Evolutionary conservation across 2,888 invertebrate species (phyloP).

Genomic region (Oligia fasciuncula): DNA sequence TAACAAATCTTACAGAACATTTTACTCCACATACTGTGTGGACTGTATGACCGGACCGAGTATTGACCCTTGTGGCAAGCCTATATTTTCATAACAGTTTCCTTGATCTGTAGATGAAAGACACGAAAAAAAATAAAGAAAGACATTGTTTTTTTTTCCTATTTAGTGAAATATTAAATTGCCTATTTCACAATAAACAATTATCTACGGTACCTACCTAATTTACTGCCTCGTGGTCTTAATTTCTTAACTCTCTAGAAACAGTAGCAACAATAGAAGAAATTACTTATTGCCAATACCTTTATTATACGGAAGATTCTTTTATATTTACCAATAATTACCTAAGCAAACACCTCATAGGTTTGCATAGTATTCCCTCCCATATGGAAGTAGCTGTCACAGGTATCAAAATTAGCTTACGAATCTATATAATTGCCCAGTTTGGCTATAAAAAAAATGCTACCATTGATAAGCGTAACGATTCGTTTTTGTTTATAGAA

Average conservation of each 20-base stretch:
- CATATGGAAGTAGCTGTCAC: not conserved
- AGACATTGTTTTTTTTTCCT: not conserved
- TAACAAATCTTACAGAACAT: slow-evolving; percentile 1
- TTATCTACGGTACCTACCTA: not conserved
- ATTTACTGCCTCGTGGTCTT: not conserved
- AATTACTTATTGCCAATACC: not conserved
- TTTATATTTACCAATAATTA: too few relatives aligned
- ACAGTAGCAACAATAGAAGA: not conserved
- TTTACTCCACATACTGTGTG: not conserved
- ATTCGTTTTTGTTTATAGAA: too few relatives aligned
- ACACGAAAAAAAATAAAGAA: not conserved
- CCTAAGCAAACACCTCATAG: too few relatives aligned
- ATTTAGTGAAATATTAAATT: not conserved
- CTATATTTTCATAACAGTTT: not conserved
- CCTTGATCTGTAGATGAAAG: not conserved
- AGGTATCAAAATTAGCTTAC: not conserved
- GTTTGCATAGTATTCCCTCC: not conserved
- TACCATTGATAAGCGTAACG: not conserved
- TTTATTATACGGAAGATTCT: not conserved
- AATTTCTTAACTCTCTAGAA: not conserved
- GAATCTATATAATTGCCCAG: not conserved
- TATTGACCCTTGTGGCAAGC: not conserved
- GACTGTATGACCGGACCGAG: not conserved
- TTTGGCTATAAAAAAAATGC: not conserved
- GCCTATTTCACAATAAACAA: not conserved